Percentiles rank a stretch among this genome's conserved stretches.
Evolutionary conservation across 2,797 vertebrate genomes (phyloP).

Genomic region (Thripadectes ignobilis): DNA sequence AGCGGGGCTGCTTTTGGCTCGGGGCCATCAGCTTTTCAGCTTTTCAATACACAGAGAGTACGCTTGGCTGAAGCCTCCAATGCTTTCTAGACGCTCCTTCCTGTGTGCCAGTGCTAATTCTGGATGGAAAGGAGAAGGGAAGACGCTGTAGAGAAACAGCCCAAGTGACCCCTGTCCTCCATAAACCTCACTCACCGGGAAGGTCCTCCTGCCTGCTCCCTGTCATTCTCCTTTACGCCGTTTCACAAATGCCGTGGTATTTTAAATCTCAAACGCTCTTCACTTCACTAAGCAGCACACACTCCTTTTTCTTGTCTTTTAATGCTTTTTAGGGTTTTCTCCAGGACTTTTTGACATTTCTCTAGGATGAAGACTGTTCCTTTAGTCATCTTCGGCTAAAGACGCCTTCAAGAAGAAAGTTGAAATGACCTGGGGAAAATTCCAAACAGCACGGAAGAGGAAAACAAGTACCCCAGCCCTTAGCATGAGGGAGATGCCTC

Average conservation of each 20-base stretch:
- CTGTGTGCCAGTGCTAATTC: neutral
- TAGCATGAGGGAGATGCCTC: constrained; percentile 60
- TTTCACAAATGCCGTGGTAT: neutral
- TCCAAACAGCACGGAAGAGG: constrained; percentile 71
- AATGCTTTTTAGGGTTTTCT: constrained; percentile 71
- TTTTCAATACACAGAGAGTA: neutral
- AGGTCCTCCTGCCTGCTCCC: neutral
- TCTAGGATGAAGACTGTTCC: constrained; percentile 68
- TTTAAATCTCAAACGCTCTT: constrained; percentile 14
- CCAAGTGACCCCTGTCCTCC: neutral
- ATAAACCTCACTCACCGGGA: neutral
- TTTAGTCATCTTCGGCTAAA: constrained; percentile 72
- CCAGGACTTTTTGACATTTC: constrained; percentile 71
- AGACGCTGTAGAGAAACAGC: neutral
- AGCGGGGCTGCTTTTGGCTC: neutral
- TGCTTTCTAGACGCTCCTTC: neutral
- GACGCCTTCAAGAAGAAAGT: constrained; percentile 67
- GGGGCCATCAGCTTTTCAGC: neutral
- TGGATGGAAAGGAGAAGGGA: neutral
- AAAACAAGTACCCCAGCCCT: constrained; percentile 59
- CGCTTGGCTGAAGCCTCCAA: neutral
- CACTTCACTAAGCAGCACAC: constrained; percentile 40
- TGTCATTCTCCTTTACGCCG: neutral
- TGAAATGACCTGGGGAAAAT: constrained; percentile 72
- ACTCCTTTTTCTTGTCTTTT: constrained; percentile 63